These are phyloP conservation scores for Drosophila quadrilineata DNA, from an alignment of 1,140 invertebrate species.

Conservation along the genomic window DNA sequence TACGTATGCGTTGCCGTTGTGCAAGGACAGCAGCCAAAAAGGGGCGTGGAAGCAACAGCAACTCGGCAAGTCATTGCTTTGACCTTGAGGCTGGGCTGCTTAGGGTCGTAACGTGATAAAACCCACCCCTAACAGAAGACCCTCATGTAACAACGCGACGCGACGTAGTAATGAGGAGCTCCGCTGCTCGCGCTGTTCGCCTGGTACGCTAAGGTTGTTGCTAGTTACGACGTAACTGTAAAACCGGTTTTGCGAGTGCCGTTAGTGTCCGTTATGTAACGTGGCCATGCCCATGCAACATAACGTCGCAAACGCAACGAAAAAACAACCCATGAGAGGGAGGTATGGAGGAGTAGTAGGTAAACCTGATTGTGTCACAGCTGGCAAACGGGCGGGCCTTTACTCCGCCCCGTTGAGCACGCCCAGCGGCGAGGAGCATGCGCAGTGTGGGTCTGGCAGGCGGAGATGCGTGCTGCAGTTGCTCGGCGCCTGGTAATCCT, in stretches of 20 bases:
- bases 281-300: conserved; percentile 12
- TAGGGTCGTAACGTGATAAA: no score
- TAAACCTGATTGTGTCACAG: conserved; percentile 32
- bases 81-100: neutral
- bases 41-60: conserved; percentile 12
- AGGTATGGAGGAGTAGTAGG: no score
- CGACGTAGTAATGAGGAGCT: conserved; percentile 58
- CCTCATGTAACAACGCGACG: conserved; percentile 57
- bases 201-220: conserved; percentile 77
- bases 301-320: no score
- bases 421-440: conserved; percentile 54
- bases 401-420: conserved; percentile 70
- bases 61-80: conserved; percentile 40
- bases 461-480: neutral
- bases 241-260: conserved; percentile 58
- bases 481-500: conserved; percentile 73
- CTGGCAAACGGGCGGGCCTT: conserved; percentile 37
- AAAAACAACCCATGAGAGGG: no score
- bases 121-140: no score
- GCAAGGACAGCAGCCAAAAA: conserved; percentile 19
- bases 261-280: conserved; percentile 58
- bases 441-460: conserved; percentile 23
- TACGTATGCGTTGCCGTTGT: neutral
- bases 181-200: conserved; percentile 44
- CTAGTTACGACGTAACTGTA: conserved; percentile 81